phyloP scores from a whole-genome alignment of 2,888 invertebrate genomes.

The Morpho helenor region DNA sequence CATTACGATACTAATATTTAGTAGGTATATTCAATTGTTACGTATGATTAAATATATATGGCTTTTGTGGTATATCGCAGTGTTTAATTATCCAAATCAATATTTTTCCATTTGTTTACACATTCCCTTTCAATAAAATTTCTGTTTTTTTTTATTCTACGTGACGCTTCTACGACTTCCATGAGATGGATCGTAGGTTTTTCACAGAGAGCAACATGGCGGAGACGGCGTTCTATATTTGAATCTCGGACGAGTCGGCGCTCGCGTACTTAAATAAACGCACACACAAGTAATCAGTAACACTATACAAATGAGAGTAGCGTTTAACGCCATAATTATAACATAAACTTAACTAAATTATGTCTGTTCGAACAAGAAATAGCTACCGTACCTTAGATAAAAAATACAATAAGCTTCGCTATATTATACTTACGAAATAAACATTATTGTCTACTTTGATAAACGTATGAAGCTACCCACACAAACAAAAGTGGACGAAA shows the following conservation, averaged over 20 bases:
- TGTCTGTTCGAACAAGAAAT: slow-evolving; percentile 31
- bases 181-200: slow-evolving; percentile 70
- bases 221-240: slow-evolving; percentile 78
- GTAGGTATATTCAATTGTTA: background rate
- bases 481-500: slow-evolving; percentile 67
- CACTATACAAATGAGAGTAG: slow-evolving; percentile 68
- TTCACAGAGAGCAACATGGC: slow-evolving; percentile 77
- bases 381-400: background rate
- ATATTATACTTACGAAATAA: background rate
- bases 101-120: background rate
- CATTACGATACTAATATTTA: slow-evolving; percentile 8
- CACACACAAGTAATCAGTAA: slow-evolving; percentile 76
- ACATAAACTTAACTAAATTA: slow-evolving; percentile 30
- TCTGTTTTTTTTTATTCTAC: slow-evolving; percentile 31
- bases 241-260: slow-evolving; percentile 79
- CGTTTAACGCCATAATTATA: slow-evolving; percentile 44
- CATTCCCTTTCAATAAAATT: slow-evolving; percentile 5
- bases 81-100: background rate
- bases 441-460: slow-evolving; percentile 15
- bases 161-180: slow-evolving; percentile 56
- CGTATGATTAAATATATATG: background rate
- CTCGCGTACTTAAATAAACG: slow-evolving; percentile 79
- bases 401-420: too few species aligned
- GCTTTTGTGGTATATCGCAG: too few species aligned
- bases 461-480: slow-evolving; percentile 43